Evolutionary conservation across 2,113 vertebrate species (phyloP).

Genomic region (Litocranius walleri): DNA sequence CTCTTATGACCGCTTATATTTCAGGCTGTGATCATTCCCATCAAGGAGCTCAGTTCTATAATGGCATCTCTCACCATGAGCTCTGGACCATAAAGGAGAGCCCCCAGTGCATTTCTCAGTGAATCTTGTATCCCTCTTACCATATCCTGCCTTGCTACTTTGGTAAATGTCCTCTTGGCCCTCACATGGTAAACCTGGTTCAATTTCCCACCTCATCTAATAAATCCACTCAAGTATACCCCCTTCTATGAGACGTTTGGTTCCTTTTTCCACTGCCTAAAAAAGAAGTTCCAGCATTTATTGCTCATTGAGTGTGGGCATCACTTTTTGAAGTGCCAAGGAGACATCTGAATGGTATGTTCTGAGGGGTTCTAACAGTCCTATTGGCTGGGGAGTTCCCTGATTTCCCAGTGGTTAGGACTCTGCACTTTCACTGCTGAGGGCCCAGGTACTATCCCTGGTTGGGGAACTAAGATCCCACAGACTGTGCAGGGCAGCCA

Average conservation of each 20-base stretch:
- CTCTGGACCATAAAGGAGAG: not conserved
- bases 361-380: not conserved
- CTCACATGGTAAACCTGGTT: not conserved
- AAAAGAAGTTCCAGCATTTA: not conserved
- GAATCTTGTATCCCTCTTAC: not conserved
- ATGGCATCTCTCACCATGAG: not conserved
- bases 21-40: not conserved
- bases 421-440: not conserved
- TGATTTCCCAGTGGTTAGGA: not conserved
- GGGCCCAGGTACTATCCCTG: not conserved
- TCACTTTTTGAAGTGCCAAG: not conserved
- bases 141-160: not conserved
- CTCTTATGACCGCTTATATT: not conserved
- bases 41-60: not conserved
- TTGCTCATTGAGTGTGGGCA: not conserved
- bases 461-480: not conserved
- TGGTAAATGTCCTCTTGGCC: not conserved
- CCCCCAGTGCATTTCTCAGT: not conserved
- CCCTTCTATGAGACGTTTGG: not conserved
- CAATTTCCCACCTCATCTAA: not conserved
- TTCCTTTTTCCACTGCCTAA: not conserved
- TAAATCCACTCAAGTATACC: not conserved
- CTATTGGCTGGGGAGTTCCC: not conserved
- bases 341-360: not conserved
- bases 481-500: not conserved